These are phyloP conservation scores for Cremastinae sp. DNA, from an alignment of 2,888 invertebrate species.

Conservation along the genomic window DNA sequence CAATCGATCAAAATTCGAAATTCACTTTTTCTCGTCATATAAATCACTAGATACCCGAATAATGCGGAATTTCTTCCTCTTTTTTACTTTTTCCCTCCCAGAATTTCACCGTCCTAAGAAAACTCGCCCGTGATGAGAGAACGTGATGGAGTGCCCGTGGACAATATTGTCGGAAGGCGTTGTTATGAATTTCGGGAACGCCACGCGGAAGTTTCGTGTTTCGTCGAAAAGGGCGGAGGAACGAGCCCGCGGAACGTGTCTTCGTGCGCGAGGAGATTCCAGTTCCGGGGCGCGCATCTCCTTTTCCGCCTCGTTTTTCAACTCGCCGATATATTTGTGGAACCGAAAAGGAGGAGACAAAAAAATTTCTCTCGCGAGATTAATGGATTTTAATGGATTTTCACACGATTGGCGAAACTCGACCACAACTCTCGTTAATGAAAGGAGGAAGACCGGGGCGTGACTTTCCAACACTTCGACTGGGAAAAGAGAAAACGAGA, in stretches of 20 bases:
- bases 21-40: constrained; percentile 22
- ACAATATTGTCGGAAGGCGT: constrained; percentile 51
- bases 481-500: constrained; percentile 17
- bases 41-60: constrained; percentile 45
- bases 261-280: constrained; percentile 50
- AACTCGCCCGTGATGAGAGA: constrained; percentile 1
- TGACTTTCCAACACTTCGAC: constrained; percentile 24
- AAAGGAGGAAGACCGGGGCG: constrained; percentile 44
- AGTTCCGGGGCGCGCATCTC: constrained; percentile 54
- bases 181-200: constrained; percentile 65
- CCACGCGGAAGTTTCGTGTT: constrained; percentile 75
- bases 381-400: constrained; percentile 1
- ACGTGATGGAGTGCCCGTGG: not conserved
- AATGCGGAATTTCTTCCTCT: constrained; percentile 24
- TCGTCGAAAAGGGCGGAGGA: constrained; percentile 66
- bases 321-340: constrained; percentile 33
- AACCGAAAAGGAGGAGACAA: constrained; percentile 2
- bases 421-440: constrained; percentile 51
- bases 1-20: constrained; percentile 24
- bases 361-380: constrained; percentile 12
- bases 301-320: constrained; percentile 32
- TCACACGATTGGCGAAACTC: constrained; percentile 48
- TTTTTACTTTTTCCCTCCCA: constrained; percentile 23
- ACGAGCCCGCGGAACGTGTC: constrained; percentile 39
- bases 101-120: constrained; percentile 37